Base-by-base conservation (phyloP, 30 jellyfish, hydroid and myxozoan genomes). In the Turritopsis rubra region DNA sequence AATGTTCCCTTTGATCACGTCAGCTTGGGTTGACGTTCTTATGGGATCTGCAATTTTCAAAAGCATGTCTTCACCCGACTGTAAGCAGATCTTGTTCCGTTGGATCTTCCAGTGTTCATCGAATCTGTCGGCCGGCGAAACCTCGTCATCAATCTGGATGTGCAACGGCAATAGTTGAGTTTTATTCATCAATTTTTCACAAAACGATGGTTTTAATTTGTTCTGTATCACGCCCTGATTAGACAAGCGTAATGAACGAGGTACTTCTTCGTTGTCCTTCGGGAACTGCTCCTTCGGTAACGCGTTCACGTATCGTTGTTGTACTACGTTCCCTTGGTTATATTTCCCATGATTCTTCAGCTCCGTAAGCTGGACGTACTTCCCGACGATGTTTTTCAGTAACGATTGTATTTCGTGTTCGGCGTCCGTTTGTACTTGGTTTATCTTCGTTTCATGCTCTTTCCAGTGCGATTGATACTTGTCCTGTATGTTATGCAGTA, bases 381-480 rank as follows among this genome's bases (percentile, higher is more conserved):
- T 92, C 1, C 90, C 95, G 22, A 88, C 91, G 70, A 92, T 88
- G 66, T 75, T 87, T 60, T 68, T 92, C 98, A 92, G 88, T 16
- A 92, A 88, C 9, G 84, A n/a, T 66, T 88, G 92, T n/a, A 92
- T 87, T 52, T 92, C 96, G 7, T 28, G 29, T 65, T 92, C 98
- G 7, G 98, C 98, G 65, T 89, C 85, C 79, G 80, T 88, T 83
- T 92, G 98, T 23, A 92, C 98, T 30, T 79, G 70, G 27, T 82
- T 85, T 16, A 82, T 29, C 21, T 82, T 83, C 29, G 75, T n/a
- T 71, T 92, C 98, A 81, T 92, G 98, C 28, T 88, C 96, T 17
- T 74, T 79, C 80, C 95, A 80, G 29, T 92, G 96, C 21, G 85
- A 52, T 25, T 85, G 88, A 72, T 92, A 92, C 79, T 92, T 92